Base-by-base conservation (phyloP, 1,140 invertebrate genomes). In the Drosophila athabasca region DNA sequence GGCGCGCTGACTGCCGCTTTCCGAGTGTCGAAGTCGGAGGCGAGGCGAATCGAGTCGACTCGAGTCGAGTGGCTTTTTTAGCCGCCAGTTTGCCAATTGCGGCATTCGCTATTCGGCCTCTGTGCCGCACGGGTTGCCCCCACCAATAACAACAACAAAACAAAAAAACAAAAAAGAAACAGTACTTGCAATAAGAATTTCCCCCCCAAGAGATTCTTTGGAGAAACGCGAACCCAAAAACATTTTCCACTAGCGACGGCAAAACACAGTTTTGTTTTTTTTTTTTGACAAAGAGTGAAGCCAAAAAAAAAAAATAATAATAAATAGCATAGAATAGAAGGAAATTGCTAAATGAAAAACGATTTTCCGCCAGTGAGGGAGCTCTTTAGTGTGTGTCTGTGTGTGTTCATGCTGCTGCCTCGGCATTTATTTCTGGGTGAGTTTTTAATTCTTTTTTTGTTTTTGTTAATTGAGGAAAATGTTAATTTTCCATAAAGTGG, bases 31-130 rank as follows among this genome's bases (percentile, higher is more conserved):
- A 55, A 26, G 58, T 46, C 8, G 54, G 60, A 26, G 58, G 41
- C 8, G 54, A 55, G 58, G 31, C 8, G 54, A 51, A 49, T 41
- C 8, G 54, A 55, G 58, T 41, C 8, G 54, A 55, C 53, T 31
- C 8, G 54, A 60, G 58, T 46, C 65, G 73, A 81, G 84, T 76
- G 76, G 82, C 82, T 82, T 85, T 89, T 87, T 90, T 76, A 82
- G 88, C 83, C 78, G 72, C 71, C 76, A 74, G 61, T 70, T 39
- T 70, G 73, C 77, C 80, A 66, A 62, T 79, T 85, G 80, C 82
- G 82, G 79, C 88, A 90, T 90, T 90, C 88, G 88, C 77, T 66
- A 66, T 90, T 90, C 74, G 87, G 88, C 88, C 84, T 88, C 88
- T 79, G 84, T 88, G 82, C 80, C 73, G 88, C 84, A 78, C 88